Percentiles rank a stretch among this genome's conserved stretches.
phyloP scores from a whole-genome alignment of 2,888 invertebrate species.

The Diplolepis rosae region DNA sequence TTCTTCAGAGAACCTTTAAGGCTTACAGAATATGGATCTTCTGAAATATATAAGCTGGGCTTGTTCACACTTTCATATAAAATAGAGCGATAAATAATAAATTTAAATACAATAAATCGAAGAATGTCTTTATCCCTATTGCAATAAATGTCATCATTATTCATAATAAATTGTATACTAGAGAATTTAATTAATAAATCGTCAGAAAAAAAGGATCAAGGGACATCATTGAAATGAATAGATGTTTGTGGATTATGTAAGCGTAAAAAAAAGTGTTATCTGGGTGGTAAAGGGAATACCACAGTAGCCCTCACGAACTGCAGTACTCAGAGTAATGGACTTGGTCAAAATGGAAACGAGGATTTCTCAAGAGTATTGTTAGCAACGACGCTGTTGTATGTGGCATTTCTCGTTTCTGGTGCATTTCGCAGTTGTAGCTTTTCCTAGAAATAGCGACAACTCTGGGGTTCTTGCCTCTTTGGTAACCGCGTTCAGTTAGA shows the following conservation, averaged over 20 bases:
- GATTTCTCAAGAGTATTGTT: slow-evolving; percentile 42
- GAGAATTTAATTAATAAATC: no score
- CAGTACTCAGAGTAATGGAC: not conserved
- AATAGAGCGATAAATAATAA: no score
- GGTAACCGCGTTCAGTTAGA: not conserved
- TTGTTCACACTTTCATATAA: no score
- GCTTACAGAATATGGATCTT: not conserved
- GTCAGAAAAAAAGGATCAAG: no score
- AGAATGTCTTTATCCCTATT: no score
- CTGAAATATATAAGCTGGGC: no score
- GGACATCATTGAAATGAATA: no score
- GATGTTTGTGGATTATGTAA: no score
- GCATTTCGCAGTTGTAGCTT: slow-evolving; percentile 7
- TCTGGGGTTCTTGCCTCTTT: slow-evolving; percentile 1
- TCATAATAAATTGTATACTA: no score
- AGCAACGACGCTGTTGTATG: slow-evolving; percentile 13
- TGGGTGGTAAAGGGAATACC: not conserved
- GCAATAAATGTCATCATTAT: no score
- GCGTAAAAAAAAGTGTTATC: no score
- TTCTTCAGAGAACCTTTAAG: not conserved
- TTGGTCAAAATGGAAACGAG: slow-evolving; percentile 37
- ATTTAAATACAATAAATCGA: no score
- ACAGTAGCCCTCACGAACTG: not conserved
- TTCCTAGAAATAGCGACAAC: slow-evolving; percentile 15
- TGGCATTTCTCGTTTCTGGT: not conserved